A percentile compares a stretch with the other conserved stretches of the same genome.
Evolutionary conservation across 37 sponge, comb jelly and placozoan genomes (phyloP).

Genomic region (Amphimedon queenslandica): DNA sequence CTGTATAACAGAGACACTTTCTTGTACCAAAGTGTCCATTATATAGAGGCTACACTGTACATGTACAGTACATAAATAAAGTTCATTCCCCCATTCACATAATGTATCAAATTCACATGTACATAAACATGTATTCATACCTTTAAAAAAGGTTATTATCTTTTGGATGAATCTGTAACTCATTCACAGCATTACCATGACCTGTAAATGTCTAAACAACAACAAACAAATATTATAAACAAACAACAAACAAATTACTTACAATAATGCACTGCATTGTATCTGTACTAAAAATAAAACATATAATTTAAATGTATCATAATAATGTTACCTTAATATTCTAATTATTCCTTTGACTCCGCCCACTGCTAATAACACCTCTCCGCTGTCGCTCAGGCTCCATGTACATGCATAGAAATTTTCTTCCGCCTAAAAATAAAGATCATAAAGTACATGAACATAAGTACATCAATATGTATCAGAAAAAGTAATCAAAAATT

Average conservation of each 20-base stretch:
- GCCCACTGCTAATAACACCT: slow-evolving; percentile 65
- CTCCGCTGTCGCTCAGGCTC: slow-evolving; percentile 56
- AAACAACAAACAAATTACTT: neutral
- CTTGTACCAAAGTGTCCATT: no score
- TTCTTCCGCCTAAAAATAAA: slow-evolving; percentile 62
- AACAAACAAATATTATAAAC: neutral
- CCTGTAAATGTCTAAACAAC: slow-evolving; percentile 54
- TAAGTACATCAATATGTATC: no score
- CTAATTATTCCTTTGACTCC: slow-evolving; percentile 87
- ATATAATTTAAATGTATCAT: neutral
- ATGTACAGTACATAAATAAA: neutral
- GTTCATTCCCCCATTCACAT: no score
- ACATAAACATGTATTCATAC: slow-evolving; percentile 57
- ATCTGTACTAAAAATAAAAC: neutral
- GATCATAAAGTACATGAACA: no score
- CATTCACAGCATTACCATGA: slow-evolving; percentile 92
- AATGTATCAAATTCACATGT: no score
- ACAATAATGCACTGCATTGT: slow-evolving; percentile 1
- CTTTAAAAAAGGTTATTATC: slow-evolving; percentile 71
- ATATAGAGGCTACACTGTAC: neutral
- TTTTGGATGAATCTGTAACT: slow-evolving; percentile 73
- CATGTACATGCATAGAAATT: slow-evolving; percentile 85
- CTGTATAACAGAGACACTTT: no score
- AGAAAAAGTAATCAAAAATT: no score
- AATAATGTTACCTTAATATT: slow-evolving; percentile 40